A percentile compares a stretch with the other conserved stretches of the same genome.
Conservation (phyloP, 2,888 invertebrate species). For the Neria commutata region DNA sequence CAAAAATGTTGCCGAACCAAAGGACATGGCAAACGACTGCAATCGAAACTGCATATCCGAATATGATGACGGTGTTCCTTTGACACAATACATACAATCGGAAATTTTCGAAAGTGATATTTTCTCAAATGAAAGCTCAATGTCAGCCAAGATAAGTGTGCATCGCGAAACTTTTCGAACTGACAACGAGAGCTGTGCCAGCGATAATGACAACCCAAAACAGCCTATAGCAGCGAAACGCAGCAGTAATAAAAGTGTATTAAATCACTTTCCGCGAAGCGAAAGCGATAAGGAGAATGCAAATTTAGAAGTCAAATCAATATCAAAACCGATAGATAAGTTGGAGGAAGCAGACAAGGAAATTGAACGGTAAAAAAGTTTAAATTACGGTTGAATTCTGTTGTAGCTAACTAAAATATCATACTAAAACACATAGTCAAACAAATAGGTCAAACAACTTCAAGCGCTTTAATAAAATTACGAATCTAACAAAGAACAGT, state of each 20-base stretch:
- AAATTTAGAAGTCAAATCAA: constrained; percentile 8
- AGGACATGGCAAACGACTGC: not conserved
- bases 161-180: not conserved
- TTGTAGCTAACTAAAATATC: no score
- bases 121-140: constrained; percentile 11
- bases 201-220: not conserved
- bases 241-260: not conserved
- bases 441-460: no score
- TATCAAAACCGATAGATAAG: constrained; percentile 17
- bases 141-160: constrained; percentile 1
- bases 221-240: no score
- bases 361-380: constrained; percentile 47
- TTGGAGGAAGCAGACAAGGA: constrained; percentile 48
- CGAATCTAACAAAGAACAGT: no score
- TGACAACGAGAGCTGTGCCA: not conserved
- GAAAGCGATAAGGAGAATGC: constrained; percentile 45
- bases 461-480: no score
- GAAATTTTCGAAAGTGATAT: constrained; percentile 39
- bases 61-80: constrained; percentile 45
- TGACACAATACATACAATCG: constrained; percentile 45
- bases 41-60: constrained; percentile 21
- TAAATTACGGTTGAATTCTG: no score
- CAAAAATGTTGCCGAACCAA: constrained; percentile 12
- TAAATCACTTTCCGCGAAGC: constrained; percentile 27
- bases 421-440: no score